Conservation (phyloP, 1,140 invertebrate genomes). For the Diuraphis noxia region DNA sequence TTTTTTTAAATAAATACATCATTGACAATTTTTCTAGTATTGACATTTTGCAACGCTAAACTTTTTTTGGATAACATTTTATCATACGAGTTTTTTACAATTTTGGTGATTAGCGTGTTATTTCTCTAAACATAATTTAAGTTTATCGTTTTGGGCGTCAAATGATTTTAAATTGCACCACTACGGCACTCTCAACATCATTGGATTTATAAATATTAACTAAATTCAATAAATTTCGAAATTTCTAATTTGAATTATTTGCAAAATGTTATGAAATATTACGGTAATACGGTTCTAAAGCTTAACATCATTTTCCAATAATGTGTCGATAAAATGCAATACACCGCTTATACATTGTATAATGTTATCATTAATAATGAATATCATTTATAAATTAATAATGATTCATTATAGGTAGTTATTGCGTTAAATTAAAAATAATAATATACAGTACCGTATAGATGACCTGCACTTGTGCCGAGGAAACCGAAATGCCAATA, state of each 20-base stretch:
- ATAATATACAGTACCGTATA: neutral
- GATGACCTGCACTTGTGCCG: neutral
- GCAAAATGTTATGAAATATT: neutral
- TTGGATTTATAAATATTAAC: neutral
- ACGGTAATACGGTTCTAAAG: no score
- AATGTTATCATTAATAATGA: no score
- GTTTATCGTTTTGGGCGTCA: neutral
- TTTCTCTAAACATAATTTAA: neutral
- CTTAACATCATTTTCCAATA: no score
- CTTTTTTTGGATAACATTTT: neutral
- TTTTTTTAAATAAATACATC: neutral
- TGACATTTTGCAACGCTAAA: neutral
- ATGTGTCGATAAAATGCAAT: no score
- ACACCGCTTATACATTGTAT: no score
- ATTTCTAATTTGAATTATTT: neutral
- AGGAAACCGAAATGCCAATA: neutral
- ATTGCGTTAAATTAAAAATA: neutral
- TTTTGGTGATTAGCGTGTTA: neutral
- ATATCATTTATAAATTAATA: no score
- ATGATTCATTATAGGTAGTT: neutral
- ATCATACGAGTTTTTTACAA: neutral
- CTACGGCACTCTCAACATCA: neutral
- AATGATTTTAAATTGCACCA: neutral
- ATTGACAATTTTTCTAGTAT: neutral
- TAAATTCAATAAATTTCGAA: neutral